Base-by-base conservation (phyloP, 2,888 invertebrate genomes). In the Sarcophaga variegata region DNA sequence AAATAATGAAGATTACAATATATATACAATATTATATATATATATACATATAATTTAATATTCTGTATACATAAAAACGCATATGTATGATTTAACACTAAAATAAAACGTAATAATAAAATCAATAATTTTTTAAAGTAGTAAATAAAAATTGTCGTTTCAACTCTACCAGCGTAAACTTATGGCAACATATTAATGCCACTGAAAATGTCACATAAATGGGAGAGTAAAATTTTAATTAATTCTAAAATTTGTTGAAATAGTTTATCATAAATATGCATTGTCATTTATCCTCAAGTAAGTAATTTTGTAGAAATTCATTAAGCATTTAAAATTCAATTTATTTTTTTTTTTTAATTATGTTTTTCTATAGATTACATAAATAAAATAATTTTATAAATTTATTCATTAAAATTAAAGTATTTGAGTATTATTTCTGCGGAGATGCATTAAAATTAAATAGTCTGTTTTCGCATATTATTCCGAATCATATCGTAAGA, bases 81-180 rank as follows among this genome's bases (percentile, higher is more conserved):
- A 82, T 83, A 86, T 88, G 78, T 86, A 88, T 88, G 83, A 88
- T 88, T 86, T 85, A 85, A 88, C 80, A 77, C 74, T 83, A 88
- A 92, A 90, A 75, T 79, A 59, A 84, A 80, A 82, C 81, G 45
- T 82, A 81, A 87, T 87, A 85, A 90, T 90, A 91, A 90, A 90
- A 90, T 90, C 90, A 90, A 91, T 91, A 92, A 92, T 93, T 93
- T 93, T 92, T 93, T 90, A 93, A 92, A 92, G 92, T 93, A 93
- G 92, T 81, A 87, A 84, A 85, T 64, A 85, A 87, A 89, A 89
- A 71, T 25, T 20, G 2, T 63, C 60, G 60, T 76, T 54, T n/a
- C 37, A 37, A 37, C 37, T 72, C 22, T 3, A 60, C 62, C n/a
- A 54, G 14, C 14, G 14, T 14, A 14, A 54, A 54, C 4, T 54